phyloP scores from a whole-genome alignment of 2,888 invertebrate species.

The Rhagonycha fulva region DNA sequence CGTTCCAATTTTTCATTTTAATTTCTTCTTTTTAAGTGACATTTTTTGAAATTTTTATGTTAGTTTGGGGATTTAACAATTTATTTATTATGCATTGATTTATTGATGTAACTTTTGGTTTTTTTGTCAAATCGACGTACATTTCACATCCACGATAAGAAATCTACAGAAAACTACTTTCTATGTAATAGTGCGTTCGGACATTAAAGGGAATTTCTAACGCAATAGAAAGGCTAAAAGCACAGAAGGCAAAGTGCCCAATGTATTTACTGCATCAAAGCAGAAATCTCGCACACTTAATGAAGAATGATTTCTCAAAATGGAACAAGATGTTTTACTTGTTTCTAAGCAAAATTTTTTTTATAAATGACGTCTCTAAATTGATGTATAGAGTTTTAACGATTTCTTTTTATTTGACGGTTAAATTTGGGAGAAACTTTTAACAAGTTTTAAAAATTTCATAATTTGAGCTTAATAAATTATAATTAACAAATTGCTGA shows the following conservation, averaged over 20 bases:
- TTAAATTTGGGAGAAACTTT: not conserved
- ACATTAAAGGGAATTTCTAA: constrained; percentile 30
- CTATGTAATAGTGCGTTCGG: constrained; percentile 21
- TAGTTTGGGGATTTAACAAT: not conserved
- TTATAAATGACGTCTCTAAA: constrained; percentile 16
- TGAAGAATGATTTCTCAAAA: constrained; percentile 37
- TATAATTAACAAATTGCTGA: not conserved
- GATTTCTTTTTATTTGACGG: not conserved
- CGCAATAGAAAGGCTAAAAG: constrained; percentile 26
- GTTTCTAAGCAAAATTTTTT: constrained; percentile 28
- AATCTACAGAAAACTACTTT: not conserved
- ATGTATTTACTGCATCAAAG: constrained; percentile 29
- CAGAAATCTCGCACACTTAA: constrained; percentile 29
- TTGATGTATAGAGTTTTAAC: constrained; percentile 12
- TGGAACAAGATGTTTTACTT: constrained; percentile 34
- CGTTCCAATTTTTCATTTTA: not conserved
- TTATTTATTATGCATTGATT: not conserved
- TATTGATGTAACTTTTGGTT: not conserved
- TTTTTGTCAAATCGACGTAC: not conserved
- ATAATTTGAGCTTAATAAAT: not conserved
- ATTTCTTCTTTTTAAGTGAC: not conserved
- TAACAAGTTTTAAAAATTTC: not conserved
- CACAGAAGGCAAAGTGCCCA: constrained; percentile 22
- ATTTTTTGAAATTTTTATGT: not conserved
- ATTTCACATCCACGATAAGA: not conserved